phyloP scores from a whole-genome alignment of 2,113 vertebrate genomes.

The Nothoprocta perdicaria region DNA sequence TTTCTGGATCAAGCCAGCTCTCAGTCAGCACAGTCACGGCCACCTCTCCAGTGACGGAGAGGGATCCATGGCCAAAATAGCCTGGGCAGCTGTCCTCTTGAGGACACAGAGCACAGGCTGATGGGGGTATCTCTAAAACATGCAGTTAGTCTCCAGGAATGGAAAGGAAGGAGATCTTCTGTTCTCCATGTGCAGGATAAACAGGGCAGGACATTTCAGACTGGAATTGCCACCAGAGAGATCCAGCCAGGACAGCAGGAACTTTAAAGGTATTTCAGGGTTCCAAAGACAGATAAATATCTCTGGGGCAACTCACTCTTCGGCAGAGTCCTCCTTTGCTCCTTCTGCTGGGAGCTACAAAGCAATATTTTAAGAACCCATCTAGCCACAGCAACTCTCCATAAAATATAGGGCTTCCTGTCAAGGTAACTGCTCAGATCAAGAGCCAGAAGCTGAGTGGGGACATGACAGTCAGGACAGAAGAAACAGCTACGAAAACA shows the following conservation, averaged over 20 bases:
- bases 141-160: background rate
- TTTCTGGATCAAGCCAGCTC: background rate
- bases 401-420: background rate
- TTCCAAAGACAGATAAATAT: background rate
- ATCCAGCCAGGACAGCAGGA: background rate
- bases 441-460: background rate
- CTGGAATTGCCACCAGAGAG: background rate
- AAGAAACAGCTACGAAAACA: background rate
- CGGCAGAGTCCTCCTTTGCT: background rate
- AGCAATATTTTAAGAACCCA: background rate
- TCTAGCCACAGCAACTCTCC: background rate
- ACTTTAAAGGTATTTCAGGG: background rate
- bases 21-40: background rate
- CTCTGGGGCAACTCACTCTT: background rate
- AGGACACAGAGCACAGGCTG: background rate
- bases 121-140: background rate
- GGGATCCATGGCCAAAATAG: accelerated
- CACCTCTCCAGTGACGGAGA: background rate
- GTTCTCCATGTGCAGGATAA: background rate
- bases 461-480: accelerated
- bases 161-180: background rate
- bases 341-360: background rate
- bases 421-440: background rate
- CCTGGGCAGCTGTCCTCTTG: background rate
- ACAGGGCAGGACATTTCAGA: background rate